Conservation (phyloP, 2,888 invertebrate genomes). For the Pollenia griseotomentosa region DNA sequence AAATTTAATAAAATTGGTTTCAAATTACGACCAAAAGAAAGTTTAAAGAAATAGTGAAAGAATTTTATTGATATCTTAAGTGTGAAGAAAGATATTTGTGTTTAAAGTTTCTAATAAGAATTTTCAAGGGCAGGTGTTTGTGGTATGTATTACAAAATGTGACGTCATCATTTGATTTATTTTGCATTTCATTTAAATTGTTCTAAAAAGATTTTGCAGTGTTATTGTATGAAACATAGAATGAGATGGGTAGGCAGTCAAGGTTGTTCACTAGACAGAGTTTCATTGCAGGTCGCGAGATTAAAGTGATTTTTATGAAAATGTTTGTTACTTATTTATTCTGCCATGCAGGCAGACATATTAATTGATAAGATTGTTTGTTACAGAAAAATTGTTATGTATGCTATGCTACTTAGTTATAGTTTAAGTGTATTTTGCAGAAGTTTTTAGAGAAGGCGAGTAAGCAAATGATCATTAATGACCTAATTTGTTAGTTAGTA, state of each 20-base stretch:
- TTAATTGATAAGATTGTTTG: too few species aligned
- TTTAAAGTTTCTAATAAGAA: background rate
- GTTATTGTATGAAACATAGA: background rate
- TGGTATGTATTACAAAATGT: background rate
- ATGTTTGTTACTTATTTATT: too few species aligned
- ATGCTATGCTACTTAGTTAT: background rate
- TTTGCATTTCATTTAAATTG: background rate
- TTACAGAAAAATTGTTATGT: background rate
- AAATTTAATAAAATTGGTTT: constrained; percentile 1
- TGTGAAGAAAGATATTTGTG: background rate
- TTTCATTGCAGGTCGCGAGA: too few species aligned
- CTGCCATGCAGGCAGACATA: too few species aligned
- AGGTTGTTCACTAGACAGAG: too few species aligned
- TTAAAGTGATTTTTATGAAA: too few species aligned
- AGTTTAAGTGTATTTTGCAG: too few species aligned
- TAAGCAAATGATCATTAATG: too few species aligned
- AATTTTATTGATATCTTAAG: too few species aligned
- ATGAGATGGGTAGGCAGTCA: background rate
- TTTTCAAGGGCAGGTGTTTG: background rate
- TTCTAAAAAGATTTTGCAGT: background rate
- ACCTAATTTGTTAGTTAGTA: too few species aligned
- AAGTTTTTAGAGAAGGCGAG: too few species aligned
- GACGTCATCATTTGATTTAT: background rate
- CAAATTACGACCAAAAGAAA: background rate
- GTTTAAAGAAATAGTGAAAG: too few species aligned